Evolutionary conservation across 2,113 vertebrate species (phyloP).

Genomic region (Trichomycterus rosablanca): DNA sequence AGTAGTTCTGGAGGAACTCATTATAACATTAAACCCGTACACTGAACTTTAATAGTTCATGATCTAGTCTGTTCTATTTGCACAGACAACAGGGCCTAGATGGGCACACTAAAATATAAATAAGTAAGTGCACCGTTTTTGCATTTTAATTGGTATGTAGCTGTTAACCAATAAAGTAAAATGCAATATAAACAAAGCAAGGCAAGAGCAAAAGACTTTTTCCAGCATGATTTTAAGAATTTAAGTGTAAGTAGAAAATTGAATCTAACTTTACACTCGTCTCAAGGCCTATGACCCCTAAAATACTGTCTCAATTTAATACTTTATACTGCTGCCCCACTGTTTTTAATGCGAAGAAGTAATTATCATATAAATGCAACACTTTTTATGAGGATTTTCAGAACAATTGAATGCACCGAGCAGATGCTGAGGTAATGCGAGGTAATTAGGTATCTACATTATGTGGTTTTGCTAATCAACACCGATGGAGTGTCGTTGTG

Average conservation of each 20-base stretch:
- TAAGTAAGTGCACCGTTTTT: no score
- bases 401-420: conserved; percentile 46
- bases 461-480: conserved; percentile 54
- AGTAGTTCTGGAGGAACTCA: no score
- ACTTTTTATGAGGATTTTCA: conserved; percentile 47
- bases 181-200: no score
- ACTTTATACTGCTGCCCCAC: conserved; percentile 29
- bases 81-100: no score
- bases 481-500: conserved; percentile 44
- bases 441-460: conserved; percentile 53
- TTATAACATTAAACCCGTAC: no score
- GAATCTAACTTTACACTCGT: background rate
- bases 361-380: conserved; percentile 50
- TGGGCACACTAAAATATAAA: no score
- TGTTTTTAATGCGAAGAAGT: conserved; percentile 47
- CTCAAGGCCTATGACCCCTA: conserved; percentile 24
- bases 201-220: no score
- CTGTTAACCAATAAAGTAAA: no score
- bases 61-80: no score
- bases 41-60: no score
- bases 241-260: no score
- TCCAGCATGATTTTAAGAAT: no score
- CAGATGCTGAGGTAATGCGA: conserved; percentile 50
- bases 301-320: conserved; percentile 26
- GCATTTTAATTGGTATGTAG: background rate